Conservation (phyloP, 2,113 vertebrate species). For the Archilochus colubris region DNA sequence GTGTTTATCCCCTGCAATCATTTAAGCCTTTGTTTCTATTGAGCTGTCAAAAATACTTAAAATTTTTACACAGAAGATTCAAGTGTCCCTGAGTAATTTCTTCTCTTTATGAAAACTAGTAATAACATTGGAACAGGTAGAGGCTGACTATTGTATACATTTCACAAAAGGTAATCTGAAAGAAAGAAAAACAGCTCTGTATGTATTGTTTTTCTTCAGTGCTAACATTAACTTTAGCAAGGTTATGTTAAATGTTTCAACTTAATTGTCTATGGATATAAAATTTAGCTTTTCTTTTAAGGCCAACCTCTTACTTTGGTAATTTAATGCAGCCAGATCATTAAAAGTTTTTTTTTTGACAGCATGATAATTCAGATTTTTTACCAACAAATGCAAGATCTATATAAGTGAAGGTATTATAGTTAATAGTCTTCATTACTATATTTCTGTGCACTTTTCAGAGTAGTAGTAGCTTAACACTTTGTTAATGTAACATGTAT, state of each 20-base stretch:
- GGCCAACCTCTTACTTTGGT: neutral
- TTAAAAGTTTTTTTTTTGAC: neutral
- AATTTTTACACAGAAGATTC: neutral
- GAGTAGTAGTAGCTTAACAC: neutral
- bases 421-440: neutral
- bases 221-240: neutral
- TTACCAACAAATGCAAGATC: neutral
- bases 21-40: neutral
- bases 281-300: neutral
- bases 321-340: neutral
- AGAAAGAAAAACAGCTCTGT: neutral
- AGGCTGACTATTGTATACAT: neutral
- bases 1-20: neutral
- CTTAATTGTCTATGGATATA: neutral
- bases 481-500: neutral
- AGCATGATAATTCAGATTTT: neutral
- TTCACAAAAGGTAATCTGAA: neutral
- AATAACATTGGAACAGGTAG: neutral
- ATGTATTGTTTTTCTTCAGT: neutral
- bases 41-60: neutral
- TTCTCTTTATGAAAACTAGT: neutral
- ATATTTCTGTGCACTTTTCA: neutral
- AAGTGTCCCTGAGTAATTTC: neutral
- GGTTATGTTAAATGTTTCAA: neutral
- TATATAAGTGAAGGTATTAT: accelerated